These are phyloP conservation scores for Xylophagus ater DNA, from an alignment of 2,888 invertebrate genomes.

Conservation along the genomic window DNA sequence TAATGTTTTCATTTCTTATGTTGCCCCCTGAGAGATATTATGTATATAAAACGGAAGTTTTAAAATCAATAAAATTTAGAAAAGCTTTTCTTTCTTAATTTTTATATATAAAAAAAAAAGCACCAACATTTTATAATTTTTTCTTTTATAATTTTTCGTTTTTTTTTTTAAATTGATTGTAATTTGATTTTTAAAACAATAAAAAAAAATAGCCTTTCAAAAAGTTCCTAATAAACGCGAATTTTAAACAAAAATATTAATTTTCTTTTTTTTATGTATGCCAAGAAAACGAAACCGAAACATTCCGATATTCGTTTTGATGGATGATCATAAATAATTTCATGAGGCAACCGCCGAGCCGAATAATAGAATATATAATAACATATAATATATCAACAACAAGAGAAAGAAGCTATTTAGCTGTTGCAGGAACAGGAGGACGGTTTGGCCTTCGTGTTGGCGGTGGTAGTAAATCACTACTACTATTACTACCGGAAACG, in stretches of 20 bases:
- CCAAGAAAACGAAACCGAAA: no score
- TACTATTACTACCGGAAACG: background rate
- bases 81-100: no score
- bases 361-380: no score
- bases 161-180: no score
- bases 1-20: slow-evolving; percentile 3
- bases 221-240: background rate
- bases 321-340: slow-evolving; percentile 8
- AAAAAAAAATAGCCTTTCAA: background rate
- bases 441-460: slow-evolving; percentile 12
- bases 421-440: slow-evolving; percentile 11
- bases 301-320: no score
- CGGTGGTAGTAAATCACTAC: slow-evolving; percentile 4
- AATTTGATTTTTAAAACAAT: no score
- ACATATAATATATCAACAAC: slow-evolving; percentile 5
- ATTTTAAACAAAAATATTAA: no score
- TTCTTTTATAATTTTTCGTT: background rate
- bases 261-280: no score
- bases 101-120: no score
- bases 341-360: slow-evolving; percentile 12
- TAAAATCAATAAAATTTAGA: no score
- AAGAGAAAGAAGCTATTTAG: slow-evolving; percentile 14
- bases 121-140: no score
- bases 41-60: no score
- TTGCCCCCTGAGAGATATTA: slow-evolving; percentile 12